Conservation (phyloP, 2,888 invertebrate species). For the Eupithecia subfuscata region DNA sequence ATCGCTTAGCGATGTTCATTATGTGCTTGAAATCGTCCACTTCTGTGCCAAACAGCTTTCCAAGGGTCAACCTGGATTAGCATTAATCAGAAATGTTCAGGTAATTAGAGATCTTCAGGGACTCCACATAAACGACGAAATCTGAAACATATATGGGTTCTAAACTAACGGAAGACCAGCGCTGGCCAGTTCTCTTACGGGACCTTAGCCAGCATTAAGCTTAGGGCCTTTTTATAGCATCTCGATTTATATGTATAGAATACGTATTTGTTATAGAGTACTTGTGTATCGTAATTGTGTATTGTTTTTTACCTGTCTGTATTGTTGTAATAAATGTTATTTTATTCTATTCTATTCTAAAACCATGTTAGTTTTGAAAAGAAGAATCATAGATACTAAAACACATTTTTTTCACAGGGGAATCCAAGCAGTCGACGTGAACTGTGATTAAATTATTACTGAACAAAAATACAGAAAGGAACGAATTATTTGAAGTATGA, state of each 20-base stretch:
- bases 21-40: not conserved
- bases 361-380: not conserved
- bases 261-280: too few relatives aligned
- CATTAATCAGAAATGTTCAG: not conserved
- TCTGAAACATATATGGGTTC: not conserved
- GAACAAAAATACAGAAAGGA: conserved; percentile 12
- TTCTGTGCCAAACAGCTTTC: not conserved
- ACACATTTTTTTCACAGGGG: conserved; percentile 15
- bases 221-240: not conserved
- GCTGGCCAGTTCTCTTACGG: not conserved
- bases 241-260: not conserved
- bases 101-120: not conserved
- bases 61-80: not conserved
- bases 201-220: not conserved
- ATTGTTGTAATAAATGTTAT: too few relatives aligned
- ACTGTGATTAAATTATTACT: conserved; percentile 25
- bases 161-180: not conserved
- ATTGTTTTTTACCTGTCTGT: too few relatives aligned
- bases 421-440: conserved; percentile 5
- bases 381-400: not conserved
- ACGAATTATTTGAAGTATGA: conserved; percentile 9
- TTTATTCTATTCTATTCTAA: not conserved
- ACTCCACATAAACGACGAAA: too few relatives aligned
- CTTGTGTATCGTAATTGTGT: too few relatives aligned
- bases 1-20: not conserved